Conservation (phyloP, 2,113 vertebrate genomes). For the Plecturocebus donacophilus region DNA sequence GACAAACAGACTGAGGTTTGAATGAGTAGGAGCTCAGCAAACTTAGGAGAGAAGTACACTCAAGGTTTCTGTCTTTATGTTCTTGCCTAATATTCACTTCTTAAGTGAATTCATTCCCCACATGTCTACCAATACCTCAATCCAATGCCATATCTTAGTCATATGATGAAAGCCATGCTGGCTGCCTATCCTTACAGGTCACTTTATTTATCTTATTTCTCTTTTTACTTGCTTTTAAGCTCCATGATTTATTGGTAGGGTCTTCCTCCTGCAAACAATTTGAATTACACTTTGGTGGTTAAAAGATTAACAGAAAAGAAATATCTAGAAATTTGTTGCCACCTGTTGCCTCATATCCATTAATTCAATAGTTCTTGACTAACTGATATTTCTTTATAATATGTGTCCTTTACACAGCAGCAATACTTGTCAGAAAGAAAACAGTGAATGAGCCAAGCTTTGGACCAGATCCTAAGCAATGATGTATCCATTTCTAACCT, state of each 20-base stretch:
- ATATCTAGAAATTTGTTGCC: background rate
- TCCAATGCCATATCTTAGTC: background rate
- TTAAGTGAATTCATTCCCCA: background rate
- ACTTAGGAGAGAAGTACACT: background rate
- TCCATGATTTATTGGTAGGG: background rate
- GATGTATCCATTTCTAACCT: background rate
- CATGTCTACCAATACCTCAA: background rate
- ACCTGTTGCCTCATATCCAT: background rate
- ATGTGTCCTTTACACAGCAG: background rate
- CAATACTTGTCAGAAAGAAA: background rate
- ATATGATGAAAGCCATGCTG: background rate
- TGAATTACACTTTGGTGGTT: background rate
- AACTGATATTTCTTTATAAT: background rate
- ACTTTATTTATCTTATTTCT: background rate
- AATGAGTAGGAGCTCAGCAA: background rate
- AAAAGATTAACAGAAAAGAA: constrained; percentile 2
- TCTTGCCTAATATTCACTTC: background rate
- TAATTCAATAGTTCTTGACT: background rate
- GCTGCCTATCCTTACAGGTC: background rate
- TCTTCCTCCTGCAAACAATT: constrained; percentile 16
- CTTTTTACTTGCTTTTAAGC: background rate
- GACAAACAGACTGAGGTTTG: background rate
- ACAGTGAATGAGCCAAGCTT: background rate
- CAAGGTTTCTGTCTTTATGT: background rate
- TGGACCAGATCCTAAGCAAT: background rate